phyloP scores from a whole-genome alignment of 2,888 invertebrate species.

The Empis stercorea region DNA sequence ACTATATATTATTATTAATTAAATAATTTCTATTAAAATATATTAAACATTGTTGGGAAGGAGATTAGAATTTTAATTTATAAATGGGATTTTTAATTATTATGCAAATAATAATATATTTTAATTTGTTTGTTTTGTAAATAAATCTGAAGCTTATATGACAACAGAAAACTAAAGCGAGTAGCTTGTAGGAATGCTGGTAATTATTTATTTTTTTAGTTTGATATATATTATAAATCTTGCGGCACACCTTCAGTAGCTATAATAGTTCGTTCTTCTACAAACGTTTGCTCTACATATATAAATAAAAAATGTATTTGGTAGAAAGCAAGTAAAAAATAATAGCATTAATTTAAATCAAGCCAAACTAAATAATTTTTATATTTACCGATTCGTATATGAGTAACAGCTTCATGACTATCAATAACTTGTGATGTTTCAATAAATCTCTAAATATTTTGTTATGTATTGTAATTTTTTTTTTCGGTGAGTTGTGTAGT shows the following conservation, averaged over 20 bases:
- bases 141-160: conserved; percentile 23
- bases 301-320: not conserved
- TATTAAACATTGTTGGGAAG: no score
- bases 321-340: conserved; percentile 1
- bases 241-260: conserved; percentile 35
- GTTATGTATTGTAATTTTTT: no score
- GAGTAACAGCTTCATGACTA: conserved; percentile 32
- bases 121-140: conserved; percentile 4
- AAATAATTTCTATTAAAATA: no score
- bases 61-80: no score
- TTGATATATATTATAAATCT: conserved; percentile 29
- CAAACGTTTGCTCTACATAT: conserved; percentile 31
- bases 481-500: no score
- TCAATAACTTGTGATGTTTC: conserved; percentile 33
- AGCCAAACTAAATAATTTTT: not conserved
- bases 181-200: conserved; percentile 10
- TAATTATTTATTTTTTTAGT: conserved; percentile 10
- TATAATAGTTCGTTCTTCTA: conserved; percentile 34
- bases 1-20: no score
- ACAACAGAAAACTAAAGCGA: conserved; percentile 23
- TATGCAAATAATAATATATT: conserved; percentile 1
- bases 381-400: conserved; percentile 34
- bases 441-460: conserved; percentile 27
- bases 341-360: not conserved
- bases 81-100: not conserved